Conservation (phyloP, 1,140 invertebrate genomes). For the Globodera rostochiensis region DNA sequence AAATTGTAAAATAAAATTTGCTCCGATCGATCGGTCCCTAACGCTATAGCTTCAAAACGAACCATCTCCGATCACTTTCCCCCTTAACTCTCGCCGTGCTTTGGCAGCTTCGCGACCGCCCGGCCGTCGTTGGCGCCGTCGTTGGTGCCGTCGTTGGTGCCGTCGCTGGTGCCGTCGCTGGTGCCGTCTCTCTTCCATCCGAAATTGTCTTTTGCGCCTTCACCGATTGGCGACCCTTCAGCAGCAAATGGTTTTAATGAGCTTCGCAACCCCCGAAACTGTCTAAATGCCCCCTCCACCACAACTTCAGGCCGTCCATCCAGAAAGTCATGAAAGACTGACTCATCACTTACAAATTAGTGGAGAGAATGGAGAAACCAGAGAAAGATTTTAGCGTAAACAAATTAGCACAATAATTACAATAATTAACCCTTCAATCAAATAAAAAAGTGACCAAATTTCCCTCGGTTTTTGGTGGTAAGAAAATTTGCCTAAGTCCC, state of each 20-base stretch:
- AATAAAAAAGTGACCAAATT: too few species aligned
- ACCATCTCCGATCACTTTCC: not conserved
- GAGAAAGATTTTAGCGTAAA: too few species aligned
- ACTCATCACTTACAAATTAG: too few species aligned
- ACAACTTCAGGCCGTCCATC: too few species aligned
- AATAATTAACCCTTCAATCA: too few species aligned
- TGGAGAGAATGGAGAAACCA: too few species aligned
- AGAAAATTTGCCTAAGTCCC: too few species aligned
- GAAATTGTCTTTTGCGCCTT: not conserved
- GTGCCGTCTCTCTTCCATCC: not conserved
- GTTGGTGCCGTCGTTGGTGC: not conserved
- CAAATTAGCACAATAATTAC: too few species aligned
- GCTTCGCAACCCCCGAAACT: not conserved
- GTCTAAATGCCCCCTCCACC: not conserved
- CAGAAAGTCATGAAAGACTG: too few species aligned
- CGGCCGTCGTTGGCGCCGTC: not conserved
- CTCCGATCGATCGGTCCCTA: not conserved
- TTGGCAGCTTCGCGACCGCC: conserved; percentile 19
- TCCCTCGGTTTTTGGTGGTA: too few species aligned
- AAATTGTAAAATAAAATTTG: not conserved
- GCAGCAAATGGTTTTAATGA: not conserved
- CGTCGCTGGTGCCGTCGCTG: too few species aligned
- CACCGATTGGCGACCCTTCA: not conserved
- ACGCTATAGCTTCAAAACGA: not conserved
- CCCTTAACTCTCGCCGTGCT: conserved; percentile 12